These are phyloP conservation scores for Lasius fuliginosus DNA, from an alignment of 2,888 invertebrate species.

Conservation along the genomic window DNA sequence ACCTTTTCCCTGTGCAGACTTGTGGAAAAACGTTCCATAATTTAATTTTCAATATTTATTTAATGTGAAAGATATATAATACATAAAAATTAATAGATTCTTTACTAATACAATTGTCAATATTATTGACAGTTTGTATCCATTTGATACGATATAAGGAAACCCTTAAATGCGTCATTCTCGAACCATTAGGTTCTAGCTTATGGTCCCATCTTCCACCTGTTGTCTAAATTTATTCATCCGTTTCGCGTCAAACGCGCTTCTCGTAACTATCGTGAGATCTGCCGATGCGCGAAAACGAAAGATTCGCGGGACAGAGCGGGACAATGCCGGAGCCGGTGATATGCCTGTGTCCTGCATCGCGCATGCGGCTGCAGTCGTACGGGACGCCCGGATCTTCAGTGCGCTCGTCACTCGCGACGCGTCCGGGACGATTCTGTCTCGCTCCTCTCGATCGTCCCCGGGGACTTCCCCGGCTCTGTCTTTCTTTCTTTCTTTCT, in stretches of 20 bases:
- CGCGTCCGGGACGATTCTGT: conserved; percentile 75
- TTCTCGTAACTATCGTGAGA: not conserved
- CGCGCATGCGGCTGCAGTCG: conserved; percentile 80
- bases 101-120: not conserved
- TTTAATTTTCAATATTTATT: not conserved
- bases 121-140: conserved; percentile 23
- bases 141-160: not conserved
- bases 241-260: not conserved
- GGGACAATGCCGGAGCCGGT: conserved; percentile 38
- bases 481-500: not conserved
- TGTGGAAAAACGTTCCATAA: not conserved
- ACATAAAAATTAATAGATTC: not conserved
- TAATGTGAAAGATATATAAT: not conserved
- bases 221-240: conserved; percentile 1
- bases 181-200: not conserved
- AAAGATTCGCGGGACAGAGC: conserved; percentile 23
- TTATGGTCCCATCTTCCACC: not conserved
- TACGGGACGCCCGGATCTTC: conserved; percentile 82
- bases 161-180: not conserved
- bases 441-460: conserved; percentile 50
- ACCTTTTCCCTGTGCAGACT: not conserved
- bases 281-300: conserved; percentile 20
- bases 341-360: conserved; percentile 42
- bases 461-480: conserved; percentile 64
- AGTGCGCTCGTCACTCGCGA: conserved; percentile 82